phyloP scores from a whole-genome alignment of 2,113 vertebrate genomes.

The Cyprinus carpio region DNA sequence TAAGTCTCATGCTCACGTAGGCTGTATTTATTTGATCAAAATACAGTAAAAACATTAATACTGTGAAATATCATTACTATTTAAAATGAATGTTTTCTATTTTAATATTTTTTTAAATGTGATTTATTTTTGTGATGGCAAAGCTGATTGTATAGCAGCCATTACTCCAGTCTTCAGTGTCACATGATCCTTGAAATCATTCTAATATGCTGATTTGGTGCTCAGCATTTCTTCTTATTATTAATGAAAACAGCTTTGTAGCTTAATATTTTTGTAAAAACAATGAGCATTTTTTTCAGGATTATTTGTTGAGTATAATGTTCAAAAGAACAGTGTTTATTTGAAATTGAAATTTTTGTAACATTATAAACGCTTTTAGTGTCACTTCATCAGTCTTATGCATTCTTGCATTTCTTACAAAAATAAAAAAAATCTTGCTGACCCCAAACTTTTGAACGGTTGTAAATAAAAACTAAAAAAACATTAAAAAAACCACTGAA shows the following conservation, averaged over 20 bases:
- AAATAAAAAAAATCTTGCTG: too few species aligned
- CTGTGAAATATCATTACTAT: background rate
- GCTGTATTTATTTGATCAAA: background rate
- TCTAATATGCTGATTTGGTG: background rate
- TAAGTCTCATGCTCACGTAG: background rate
- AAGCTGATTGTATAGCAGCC: too few species aligned
- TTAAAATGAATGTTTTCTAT: background rate
- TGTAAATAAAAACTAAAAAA: background rate
- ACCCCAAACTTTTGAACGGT: background rate
- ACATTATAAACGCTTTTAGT: background rate
- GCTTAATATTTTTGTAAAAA: too few species aligned
- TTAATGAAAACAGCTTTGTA: background rate
- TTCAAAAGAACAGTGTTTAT: background rate
- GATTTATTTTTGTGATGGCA: background rate
- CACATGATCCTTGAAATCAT: background rate
- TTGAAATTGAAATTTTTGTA: constrained; percentile 25
- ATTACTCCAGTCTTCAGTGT: too few species aligned
- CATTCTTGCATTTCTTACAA: too few species aligned
- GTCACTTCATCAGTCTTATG: background rate
- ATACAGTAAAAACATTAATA: background rate
- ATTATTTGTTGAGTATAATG: too few species aligned
- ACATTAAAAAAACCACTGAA: too few species aligned
- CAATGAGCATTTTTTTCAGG: too few species aligned
- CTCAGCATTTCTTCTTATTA: background rate
- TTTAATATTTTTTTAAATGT: background rate